Percentiles rank a stretch among this genome's conserved stretches.
These are phyloP conservation scores for Onychomys arenicola DNA, from an alignment of 2,797 vertebrate genomes.

Conservation along the genomic window DNA sequence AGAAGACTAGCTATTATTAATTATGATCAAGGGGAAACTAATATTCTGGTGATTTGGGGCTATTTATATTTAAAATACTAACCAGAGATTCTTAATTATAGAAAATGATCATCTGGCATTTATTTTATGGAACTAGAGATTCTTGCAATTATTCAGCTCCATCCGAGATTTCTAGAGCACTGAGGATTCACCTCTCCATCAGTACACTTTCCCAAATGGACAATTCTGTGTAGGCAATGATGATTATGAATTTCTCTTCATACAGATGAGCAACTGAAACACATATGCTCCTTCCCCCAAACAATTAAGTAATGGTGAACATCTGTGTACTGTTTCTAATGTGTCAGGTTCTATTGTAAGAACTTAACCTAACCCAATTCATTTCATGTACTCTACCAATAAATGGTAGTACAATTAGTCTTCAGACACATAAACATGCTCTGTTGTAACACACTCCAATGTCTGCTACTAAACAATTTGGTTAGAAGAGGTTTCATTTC, in stretches of 20 bases:
- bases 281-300: neutral
- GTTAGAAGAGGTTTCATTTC: neutral
- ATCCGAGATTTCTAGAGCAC: neutral
- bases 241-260: neutral
- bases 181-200: neutral
- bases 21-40: conserved; percentile 14
- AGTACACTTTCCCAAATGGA: conserved; percentile 52
- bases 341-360: neutral
- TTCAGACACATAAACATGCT: neutral
- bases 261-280: neutral
- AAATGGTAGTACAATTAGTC: neutral
- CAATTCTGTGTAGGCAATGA: neutral
- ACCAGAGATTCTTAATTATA: conserved; percentile 73
- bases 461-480: neutral
- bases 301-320: neutral
- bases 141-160: conserved; percentile 22
- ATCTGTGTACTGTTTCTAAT: neutral
- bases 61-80: conserved; percentile 69
- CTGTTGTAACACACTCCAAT: neutral
- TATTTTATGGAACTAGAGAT: conserved; percentile 33
- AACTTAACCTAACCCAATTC: conserved; percentile 2
- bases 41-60: conserved; percentile 48
- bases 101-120: conserved; percentile 33
- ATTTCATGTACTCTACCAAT: neutral
- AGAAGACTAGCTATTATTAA: neutral